Percentiles rank a stretch among this genome's conserved stretches.
Conservation (phyloP, 2,113 vertebrate genomes). For the Corapipo altera region DNA sequence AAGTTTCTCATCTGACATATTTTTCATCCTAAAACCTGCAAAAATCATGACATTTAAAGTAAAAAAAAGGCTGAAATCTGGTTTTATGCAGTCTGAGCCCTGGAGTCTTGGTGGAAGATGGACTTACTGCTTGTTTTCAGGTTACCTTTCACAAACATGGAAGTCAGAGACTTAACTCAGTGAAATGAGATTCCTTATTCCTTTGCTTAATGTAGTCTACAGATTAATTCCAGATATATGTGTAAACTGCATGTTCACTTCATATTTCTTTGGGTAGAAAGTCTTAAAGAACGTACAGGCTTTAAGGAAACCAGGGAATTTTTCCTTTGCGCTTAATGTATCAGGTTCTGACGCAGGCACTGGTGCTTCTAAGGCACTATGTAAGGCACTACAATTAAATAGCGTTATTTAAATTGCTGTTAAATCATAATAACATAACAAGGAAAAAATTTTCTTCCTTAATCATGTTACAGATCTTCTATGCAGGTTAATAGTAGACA, state of each 20-base stretch:
- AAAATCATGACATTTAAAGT: not conserved
- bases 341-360: not conserved
- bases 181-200: not conserved
- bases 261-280: not conserved
- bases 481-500: not conserved
- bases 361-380: not conserved
- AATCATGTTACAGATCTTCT: not conserved
- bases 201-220: accelerated
- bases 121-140: not conserved
- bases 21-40: not conserved
- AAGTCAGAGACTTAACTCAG: not conserved
- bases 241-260: not conserved
- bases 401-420: not conserved
- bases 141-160: not conserved
- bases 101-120: not conserved
- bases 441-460: not conserved
- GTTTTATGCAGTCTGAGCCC: not conserved
- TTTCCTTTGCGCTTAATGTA: not conserved
- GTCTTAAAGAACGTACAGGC: not conserved
- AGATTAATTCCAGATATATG: not conserved
- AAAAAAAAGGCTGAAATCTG: not conserved
- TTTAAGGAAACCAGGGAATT: not conserved
- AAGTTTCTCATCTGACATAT: not conserved
- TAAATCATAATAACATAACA: not conserved
- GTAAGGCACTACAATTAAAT: not conserved